Conservation (phyloP, 2,113 vertebrate species). For the Polypterus bichir region DNA sequence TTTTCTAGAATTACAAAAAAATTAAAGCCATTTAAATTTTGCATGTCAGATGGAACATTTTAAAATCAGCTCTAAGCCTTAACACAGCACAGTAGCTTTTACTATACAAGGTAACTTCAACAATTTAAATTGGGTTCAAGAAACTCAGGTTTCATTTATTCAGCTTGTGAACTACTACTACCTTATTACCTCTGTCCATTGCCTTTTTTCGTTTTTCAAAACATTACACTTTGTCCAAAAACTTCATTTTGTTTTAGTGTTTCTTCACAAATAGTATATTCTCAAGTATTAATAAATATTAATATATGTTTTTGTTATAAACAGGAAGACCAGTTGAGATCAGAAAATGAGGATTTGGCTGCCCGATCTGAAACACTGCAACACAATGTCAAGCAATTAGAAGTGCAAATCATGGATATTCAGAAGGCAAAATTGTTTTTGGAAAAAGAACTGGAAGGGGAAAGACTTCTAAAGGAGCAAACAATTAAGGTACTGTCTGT, state of each 20-base stretch:
- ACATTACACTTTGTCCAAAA: not conserved
- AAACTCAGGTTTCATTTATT: too few species aligned
- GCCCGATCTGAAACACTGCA: slow-evolving; percentile 63
- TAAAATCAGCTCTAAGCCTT: too few species aligned
- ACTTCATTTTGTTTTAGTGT: too few species aligned
- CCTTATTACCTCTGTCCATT: slow-evolving; percentile 4
- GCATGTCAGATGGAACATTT: too few species aligned
- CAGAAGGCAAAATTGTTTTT: slow-evolving; percentile 52
- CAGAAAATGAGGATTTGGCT: slow-evolving; percentile 69
- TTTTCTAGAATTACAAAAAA: too few species aligned
- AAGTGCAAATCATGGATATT: slow-evolving; percentile 67
- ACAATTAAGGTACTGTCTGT: slow-evolving; percentile 67
- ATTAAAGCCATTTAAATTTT: too few species aligned
- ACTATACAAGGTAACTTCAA: too few species aligned
- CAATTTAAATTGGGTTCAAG: too few species aligned
- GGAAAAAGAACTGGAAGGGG: slow-evolving; percentile 73
- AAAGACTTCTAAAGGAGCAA: slow-evolving; percentile 76
- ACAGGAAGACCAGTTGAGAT: slow-evolving; percentile 62
- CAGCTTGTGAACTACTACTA: too few species aligned
- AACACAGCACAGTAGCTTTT: too few species aligned
- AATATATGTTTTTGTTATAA: not conserved
- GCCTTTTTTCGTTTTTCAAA: slow-evolving; percentile 1
- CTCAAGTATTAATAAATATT: slow-evolving; percentile 2
- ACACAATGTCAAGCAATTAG: slow-evolving; percentile 60
- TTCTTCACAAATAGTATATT: not conserved